Base-by-base conservation (phyloP, 2,113 vertebrate genomes). In the Eurypyga helias region DNA sequence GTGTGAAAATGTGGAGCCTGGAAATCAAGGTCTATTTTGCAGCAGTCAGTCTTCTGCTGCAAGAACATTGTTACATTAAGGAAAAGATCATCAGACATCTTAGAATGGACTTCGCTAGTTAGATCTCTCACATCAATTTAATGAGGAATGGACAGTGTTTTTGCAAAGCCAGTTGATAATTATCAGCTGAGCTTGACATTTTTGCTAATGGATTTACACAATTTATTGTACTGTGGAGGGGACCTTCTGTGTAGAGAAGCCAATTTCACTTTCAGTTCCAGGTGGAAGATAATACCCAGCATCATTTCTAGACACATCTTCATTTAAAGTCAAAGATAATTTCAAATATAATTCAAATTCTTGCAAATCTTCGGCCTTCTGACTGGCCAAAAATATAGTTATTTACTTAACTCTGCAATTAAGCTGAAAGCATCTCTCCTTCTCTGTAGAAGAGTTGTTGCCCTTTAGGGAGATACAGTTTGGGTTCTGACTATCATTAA, bases 131-230 rank as follows among this genome's bases (percentile, higher is more conserved):
- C 85, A 93, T 92, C 94, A 86, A 96, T 94, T 93, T 96, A 95
- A 94, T 92, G 88, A 96, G 45, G 57, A 94, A 70, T 87, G 46
- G 75, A 51, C 57, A 67, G 9, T 91, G 66, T 65, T 89, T 95
- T 95, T 67, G 43, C 51, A 89, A 91, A 92, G 45, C 29, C 87
- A 10, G 85, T 69, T 95, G 87, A 83, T 96, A 95, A 95, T 96
- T 96, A 91, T 95, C 94, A 90, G 77, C 65, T 87, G 89, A 87
- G 72, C 75, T 87, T 91, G 86, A 96, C 82, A 92, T 87, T 78
- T 97, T 92, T 92, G 60, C 64, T 94, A 96, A 97, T 90, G 67
- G 67, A 83, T 86, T 95, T 69, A 85, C 91, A 86, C 65, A 75
- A 93, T 94, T 94, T 85, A 88, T 81, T 89, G n/a, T 90, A 73